Percentiles rank a stretch among this genome's conserved stretches.
Evolutionary conservation across 2,797 vertebrate species (phyloP).

Genomic region (Halcyon leucocephala): DNA sequence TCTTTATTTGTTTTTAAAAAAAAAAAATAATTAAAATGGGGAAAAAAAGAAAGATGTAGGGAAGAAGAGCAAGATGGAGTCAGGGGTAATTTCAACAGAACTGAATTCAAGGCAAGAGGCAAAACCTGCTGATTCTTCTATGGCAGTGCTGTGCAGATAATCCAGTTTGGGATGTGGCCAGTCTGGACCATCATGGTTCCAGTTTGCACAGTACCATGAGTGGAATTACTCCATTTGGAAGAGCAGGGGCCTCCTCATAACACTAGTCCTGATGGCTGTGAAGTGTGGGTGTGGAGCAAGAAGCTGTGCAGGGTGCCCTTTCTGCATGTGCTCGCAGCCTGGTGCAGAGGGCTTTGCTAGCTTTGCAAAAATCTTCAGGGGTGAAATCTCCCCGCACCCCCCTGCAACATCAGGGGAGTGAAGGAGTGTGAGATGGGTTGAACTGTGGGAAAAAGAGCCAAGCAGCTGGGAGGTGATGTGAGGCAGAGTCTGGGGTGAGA

Average conservation of each 20-base stretch:
- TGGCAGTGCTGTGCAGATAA: neutral
- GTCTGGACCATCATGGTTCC: neutral
- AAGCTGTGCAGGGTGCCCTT: neutral
- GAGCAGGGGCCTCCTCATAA: neutral
- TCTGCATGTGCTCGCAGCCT: neutral
- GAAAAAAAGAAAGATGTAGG: neutral
- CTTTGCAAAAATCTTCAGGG: neutral
- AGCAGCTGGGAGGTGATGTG: neutral
- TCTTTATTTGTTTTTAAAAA: rapidly evolving
- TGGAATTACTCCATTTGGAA: neutral
- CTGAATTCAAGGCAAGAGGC: neutral
- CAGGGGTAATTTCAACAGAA: neutral
- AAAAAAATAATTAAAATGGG: neutral
- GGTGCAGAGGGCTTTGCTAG: neutral
- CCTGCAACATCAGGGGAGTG: neutral
- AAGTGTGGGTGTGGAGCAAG: neutral
- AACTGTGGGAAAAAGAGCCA: neutral
- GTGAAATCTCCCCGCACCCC: neutral
- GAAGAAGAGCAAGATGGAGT: neutral
- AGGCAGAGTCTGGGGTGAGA: neutral
- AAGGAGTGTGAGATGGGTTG: neutral
- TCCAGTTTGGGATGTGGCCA: neutral
- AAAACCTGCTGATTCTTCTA: neutral
- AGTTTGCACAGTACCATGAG: neutral
- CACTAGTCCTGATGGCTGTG: neutral